These are phyloP conservation scores for Philaethria dido DNA, from an alignment of 2,888 invertebrate genomes.

Conservation along the genomic window DNA sequence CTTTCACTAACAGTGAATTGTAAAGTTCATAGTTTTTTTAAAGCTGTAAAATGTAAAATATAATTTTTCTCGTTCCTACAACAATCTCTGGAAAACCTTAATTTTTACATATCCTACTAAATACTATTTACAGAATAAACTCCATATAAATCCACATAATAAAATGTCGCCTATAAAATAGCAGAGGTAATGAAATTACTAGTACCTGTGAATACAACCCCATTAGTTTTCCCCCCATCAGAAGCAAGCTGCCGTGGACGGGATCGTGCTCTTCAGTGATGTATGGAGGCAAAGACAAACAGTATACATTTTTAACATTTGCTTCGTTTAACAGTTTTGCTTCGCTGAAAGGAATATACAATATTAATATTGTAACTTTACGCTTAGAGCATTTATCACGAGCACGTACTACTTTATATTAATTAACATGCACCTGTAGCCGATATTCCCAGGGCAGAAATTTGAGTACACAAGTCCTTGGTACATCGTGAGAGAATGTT, in stretches of 20 bases:
- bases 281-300: constrained; percentile 65
- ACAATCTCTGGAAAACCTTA: too few species aligned
- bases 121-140: too few species aligned
- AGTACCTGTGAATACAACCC: constrained; percentile 70
- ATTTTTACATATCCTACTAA: too few species aligned
- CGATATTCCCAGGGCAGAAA: constrained; percentile 62
- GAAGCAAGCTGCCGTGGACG: constrained; percentile 65
- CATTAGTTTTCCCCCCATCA: constrained; percentile 66
- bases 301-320: constrained; percentile 61
- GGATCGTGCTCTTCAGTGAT: constrained; percentile 59
- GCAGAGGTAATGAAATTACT: background rate
- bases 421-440: constrained; percentile 61
- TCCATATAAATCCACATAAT: background rate
- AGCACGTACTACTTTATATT: background rate
- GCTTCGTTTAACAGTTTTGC: constrained; percentile 51
- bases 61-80: too few species aligned
- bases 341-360: constrained; percentile 52
- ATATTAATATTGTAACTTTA: constrained; percentile 26
- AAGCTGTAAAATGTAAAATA: too few species aligned
- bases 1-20: too few species aligned
- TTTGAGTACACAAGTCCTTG: constrained; percentile 57
- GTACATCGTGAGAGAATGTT: constrained; percentile 55
- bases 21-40: too few species aligned
- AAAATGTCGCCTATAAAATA: background rate
- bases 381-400: background rate